A percentile compares a stretch with the other conserved stretches of the same genome.
phyloP scores from a whole-genome alignment of 2,888 invertebrate genomes.

The Hemistola chrysoprasaria region DNA sequence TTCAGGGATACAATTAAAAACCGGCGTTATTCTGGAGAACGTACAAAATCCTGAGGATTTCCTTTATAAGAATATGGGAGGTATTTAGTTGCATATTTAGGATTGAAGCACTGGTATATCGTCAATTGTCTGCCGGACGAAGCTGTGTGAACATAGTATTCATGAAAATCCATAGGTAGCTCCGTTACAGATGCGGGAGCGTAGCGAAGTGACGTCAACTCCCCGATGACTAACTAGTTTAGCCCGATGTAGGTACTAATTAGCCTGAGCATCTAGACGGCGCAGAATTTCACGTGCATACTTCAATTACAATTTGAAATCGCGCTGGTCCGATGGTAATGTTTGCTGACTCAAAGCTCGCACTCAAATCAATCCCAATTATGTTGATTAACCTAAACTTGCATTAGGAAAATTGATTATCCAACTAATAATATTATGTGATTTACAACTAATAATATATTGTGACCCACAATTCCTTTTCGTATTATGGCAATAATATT shows the following conservation, averaged over 20 bases:
- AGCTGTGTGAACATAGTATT: slow-evolving; percentile 35
- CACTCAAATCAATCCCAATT: slow-evolving; percentile 11
- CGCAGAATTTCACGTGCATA: slow-evolving; percentile 48
- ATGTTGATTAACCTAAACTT: too few relatives aligned
- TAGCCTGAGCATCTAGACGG: slow-evolving; percentile 65
- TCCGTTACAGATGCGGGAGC: slow-evolving; percentile 40
- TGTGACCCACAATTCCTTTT: too few relatives aligned
- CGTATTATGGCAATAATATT: too few relatives aligned
- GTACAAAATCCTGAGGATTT: too few relatives aligned
- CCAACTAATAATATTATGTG: too few relatives aligned
- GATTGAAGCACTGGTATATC: too few relatives aligned
- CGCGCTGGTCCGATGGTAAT: slow-evolving; percentile 13
- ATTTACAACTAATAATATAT: too few relatives aligned
- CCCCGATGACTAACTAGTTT: slow-evolving; percentile 60
- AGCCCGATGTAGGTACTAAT: slow-evolving; percentile 70
- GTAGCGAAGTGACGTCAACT: slow-evolving; percentile 41
- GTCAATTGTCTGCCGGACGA: slow-evolving; percentile 16
- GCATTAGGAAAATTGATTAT: too few relatives aligned
- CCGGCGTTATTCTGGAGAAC: too few relatives aligned
- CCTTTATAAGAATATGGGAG: too few relatives aligned
- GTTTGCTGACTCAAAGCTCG: slow-evolving; percentile 7
- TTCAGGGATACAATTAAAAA: background rate
- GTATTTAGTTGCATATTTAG: too few relatives aligned
- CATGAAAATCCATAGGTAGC: slow-evolving; percentile 48
- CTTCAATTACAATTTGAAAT: slow-evolving; percentile 39